phyloP scores from a whole-genome alignment of 2,888 invertebrate genomes.

The Nebria brevicollis region DNA sequence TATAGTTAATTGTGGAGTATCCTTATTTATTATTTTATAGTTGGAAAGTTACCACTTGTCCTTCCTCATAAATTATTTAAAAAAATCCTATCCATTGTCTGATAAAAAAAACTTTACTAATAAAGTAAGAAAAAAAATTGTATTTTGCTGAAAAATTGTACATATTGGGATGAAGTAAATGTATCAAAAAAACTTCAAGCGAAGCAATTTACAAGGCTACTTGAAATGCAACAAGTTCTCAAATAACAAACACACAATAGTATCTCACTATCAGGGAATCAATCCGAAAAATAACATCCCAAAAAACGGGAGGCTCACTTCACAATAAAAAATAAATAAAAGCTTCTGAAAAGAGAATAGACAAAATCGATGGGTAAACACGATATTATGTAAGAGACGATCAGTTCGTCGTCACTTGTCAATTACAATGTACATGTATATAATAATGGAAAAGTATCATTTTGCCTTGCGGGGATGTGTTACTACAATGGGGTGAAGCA shows the following conservation, averaged over 20 bases:
- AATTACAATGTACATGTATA: slow-evolving; percentile 17
- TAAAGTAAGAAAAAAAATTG: no score
- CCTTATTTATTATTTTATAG: no score
- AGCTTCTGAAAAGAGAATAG: background rate
- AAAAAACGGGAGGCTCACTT: background rate
- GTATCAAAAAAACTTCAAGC: background rate
- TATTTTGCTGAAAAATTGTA: no score
- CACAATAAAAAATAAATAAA: background rate
- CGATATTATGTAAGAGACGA: slow-evolving; percentile 7
- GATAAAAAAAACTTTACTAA: no score
- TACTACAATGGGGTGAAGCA: background rate
- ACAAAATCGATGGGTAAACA: slow-evolving; percentile 20
- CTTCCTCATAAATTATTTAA: no score
- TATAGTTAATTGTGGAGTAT: no score
- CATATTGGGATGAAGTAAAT: background rate
- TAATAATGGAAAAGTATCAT: slow-evolving; percentile 5
- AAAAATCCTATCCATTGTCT: no score
- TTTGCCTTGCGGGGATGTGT: background rate
- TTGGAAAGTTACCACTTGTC: no score
- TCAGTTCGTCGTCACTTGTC: slow-evolving; percentile 24
- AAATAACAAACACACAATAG: slow-evolving; percentile 2
- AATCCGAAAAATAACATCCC: background rate
- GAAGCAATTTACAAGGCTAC: background rate
- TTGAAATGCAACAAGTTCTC: slow-evolving; percentile 17
- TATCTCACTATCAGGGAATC: background rate